Conservation (phyloP, 2,888 invertebrate genomes). For the Heliconius erato region DNA sequence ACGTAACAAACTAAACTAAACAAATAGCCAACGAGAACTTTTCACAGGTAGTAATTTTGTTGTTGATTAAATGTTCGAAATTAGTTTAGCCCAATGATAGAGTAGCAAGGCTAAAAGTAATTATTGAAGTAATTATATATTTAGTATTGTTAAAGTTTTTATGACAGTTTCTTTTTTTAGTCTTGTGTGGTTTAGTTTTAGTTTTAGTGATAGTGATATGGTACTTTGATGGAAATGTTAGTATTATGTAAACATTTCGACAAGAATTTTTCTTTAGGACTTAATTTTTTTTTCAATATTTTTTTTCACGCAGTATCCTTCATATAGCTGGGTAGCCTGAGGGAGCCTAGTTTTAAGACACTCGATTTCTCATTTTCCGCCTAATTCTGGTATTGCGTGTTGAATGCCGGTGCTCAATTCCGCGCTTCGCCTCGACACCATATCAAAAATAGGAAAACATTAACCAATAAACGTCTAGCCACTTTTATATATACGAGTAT, state of each 20-base stretch:
- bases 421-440: no score
- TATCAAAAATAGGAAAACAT: no score
- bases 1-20: slow-evolving; percentile 7
- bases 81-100: slow-evolving; percentile 3
- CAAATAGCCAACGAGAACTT: slow-evolving; percentile 8
- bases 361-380: no score
- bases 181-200: neutral
- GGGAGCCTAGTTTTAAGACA: no score
- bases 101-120: neutral
- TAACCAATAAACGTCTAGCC: no score
- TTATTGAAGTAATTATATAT: neutral
- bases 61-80: slow-evolving; percentile 7
- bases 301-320: neutral
- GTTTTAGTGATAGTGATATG: neutral
- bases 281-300: no score
- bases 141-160: neutral
- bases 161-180: neutral
- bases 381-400: no score
- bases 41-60: slow-evolving; percentile 23
- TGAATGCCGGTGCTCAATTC: no score
- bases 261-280: neutral
- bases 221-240: neutral
- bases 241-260: neutral
- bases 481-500: no score
- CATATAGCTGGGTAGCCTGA: neutral